Evolutionary conservation across 2,797 vertebrate genomes (phyloP).

Genomic region (Enteromius radiatus): DNA sequence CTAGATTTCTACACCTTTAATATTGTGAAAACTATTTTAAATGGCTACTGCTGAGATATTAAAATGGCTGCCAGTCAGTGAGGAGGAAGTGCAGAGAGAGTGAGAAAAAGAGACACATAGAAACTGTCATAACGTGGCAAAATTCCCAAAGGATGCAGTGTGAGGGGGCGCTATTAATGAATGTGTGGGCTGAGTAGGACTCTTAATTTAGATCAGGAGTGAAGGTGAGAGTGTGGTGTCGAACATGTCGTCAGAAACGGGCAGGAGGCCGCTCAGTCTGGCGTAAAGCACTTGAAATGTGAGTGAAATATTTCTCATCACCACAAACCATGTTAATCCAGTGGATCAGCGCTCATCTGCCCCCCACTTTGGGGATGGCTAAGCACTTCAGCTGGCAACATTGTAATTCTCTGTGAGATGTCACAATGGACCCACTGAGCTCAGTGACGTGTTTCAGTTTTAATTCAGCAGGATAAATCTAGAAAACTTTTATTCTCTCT

Average conservation of each 20-base stretch:
- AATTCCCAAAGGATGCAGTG: slow-evolving; percentile 7
- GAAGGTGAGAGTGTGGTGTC: slow-evolving; percentile 45
- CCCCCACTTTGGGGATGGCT: slow-evolving; percentile 31
- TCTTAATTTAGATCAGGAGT: slow-evolving; percentile 55
- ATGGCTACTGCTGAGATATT: slow-evolving; percentile 15
- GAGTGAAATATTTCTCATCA: slow-evolving; percentile 52
- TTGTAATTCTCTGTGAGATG: slow-evolving; percentile 33
- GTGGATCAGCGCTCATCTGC: slow-evolving; percentile 49
- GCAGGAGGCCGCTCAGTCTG: slow-evolving; percentile 16
- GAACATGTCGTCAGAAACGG: slow-evolving; percentile 41
- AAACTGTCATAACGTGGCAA: slow-evolving; percentile 1
- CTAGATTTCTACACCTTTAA: no score
- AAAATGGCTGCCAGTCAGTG: slow-evolving; percentile 16
- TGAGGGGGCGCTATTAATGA: slow-evolving; percentile 55
- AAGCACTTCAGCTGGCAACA: slow-evolving; percentile 48
- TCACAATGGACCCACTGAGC: slow-evolving; percentile 18
- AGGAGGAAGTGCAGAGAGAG: slow-evolving; percentile 6
- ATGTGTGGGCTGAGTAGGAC: slow-evolving; percentile 44
- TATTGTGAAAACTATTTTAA: slow-evolving; percentile 10
- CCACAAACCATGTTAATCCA: slow-evolving; percentile 47
- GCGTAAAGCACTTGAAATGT: slow-evolving; percentile 48
- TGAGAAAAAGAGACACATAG: slow-evolving; percentile 13
- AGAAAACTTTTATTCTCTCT: not conserved
- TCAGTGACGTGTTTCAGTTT: slow-evolving; percentile 9
- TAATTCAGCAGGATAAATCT: slow-evolving; percentile 13